phyloP scores from a whole-genome alignment of 2,113 vertebrate genomes.

The Petromus typicus region DNA sequence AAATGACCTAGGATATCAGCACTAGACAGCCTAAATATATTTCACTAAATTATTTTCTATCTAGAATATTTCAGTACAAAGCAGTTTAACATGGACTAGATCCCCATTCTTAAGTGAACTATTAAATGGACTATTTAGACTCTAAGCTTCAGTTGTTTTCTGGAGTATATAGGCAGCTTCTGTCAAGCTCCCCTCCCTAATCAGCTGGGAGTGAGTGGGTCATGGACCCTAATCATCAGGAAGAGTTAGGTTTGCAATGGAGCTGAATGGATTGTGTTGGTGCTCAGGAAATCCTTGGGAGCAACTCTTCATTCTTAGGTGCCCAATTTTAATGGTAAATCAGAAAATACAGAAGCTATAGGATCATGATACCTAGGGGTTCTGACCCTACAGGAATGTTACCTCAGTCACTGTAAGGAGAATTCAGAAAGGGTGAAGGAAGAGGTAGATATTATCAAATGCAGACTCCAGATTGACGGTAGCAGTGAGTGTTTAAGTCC shows the following conservation, averaged over 20 bases:
- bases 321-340: not conserved
- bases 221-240: not conserved
- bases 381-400: not conserved
- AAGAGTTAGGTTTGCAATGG: not conserved
- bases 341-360: not conserved
- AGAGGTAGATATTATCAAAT: not conserved
- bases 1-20: not conserved
- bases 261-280: too few species aligned
- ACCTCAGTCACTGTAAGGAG: not conserved
- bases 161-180: not conserved
- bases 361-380: not conserved
- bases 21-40: not conserved
- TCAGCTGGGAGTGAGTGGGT: fast-evolving
- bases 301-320: not conserved
- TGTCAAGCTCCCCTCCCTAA: not conserved
- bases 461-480: not conserved
- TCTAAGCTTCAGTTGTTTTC: not conserved
- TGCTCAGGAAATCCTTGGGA: not conserved
- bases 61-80: not conserved
- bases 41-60: not conserved
- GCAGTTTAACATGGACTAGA: not conserved
- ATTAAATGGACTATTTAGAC: not conserved
- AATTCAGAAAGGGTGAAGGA: not conserved
- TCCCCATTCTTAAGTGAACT: not conserved
- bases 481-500: not conserved